Evolutionary conservation across 2,797 vertebrate genomes (phyloP).

Genomic region (Pseudochaenichthys georgianus): DNA sequence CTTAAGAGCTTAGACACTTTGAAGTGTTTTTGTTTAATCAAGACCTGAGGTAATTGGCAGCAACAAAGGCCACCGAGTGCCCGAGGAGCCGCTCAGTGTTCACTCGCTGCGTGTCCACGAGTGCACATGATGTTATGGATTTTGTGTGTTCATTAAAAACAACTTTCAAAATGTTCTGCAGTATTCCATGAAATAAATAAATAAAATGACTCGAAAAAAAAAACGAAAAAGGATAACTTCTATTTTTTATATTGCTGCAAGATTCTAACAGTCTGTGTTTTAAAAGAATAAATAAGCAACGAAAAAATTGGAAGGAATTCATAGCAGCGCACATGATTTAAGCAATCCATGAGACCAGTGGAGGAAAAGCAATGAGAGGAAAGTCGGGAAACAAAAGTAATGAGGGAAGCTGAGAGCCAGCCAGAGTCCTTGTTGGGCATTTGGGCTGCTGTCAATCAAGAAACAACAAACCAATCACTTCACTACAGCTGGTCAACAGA

Average conservation of each 20-base stretch:
- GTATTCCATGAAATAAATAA: neutral
- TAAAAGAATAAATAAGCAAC: constrained; percentile 11
- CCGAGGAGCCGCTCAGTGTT: constrained; percentile 54
- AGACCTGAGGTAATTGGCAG: constrained; percentile 73
- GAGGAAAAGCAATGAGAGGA: constrained; percentile 36
- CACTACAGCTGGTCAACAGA: constrained; percentile 64
- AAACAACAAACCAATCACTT: constrained; percentile 66
- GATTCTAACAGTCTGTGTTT: constrained; percentile 7
- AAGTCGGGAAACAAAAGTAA: constrained; percentile 63
- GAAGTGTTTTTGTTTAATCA: constrained; percentile 81
- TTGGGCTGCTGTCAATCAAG: constrained; percentile 59
- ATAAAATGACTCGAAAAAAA: neutral
- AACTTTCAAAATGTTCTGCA: constrained; percentile 12
- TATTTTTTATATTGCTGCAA: neutral
- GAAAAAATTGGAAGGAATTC: constrained; percentile 20
- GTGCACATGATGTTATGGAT: neutral
- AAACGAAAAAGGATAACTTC: constrained; percentile 25
- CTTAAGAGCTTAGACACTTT: constrained; percentile 74
- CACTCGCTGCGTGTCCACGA: constrained; percentile 39
- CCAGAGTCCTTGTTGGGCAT: constrained; percentile 40
- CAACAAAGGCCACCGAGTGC: constrained; percentile 70
- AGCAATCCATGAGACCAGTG: constrained; percentile 40
- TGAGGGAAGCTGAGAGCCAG: constrained; percentile 50
- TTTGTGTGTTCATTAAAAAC: neutral
- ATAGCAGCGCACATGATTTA: constrained; percentile 20